Conservation (phyloP, 2,797 vertebrate species). For the Anomalospiza imberbis region DNA sequence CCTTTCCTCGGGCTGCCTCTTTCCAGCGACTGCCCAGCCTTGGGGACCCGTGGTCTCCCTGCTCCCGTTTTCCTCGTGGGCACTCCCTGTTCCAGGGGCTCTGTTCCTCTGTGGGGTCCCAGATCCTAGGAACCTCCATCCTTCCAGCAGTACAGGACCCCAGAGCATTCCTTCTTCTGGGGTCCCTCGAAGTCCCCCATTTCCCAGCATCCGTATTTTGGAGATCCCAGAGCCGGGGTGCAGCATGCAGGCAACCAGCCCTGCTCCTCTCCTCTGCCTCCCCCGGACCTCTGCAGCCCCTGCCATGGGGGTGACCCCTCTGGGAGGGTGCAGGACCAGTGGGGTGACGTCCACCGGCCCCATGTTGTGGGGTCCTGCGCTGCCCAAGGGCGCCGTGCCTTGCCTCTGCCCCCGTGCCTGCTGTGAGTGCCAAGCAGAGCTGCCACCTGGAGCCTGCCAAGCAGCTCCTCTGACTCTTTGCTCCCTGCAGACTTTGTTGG, state of each 20-base stretch:
- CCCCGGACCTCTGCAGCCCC: not conserved
- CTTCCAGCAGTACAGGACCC: not conserved
- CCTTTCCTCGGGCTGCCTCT: not conserved
- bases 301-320: not conserved
- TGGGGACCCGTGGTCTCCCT: no score
- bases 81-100: no score
- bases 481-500: not conserved
- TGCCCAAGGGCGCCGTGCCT: not conserved
- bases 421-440: not conserved
- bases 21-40: not conserved
- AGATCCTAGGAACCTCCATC: rapidly evolving
- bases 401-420: not conserved
- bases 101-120: not conserved
- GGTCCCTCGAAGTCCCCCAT: rapidly evolving
- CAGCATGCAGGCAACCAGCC: not conserved
- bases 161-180: not conserved
- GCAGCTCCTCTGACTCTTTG: not conserved
- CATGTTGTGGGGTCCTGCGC: rapidly evolving
- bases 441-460: not conserved
- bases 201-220: not conserved
- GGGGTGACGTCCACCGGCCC: not conserved
- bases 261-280: not conserved
- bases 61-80: not conserved
- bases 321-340: rapidly evolving
- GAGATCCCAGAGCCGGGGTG: not conserved